A percentile compares a stretch with the other conserved stretches of the same genome.
Evolutionary conservation across 2,797 vertebrate species (phyloP).

Genomic region (Clarias pachynema): DNA sequence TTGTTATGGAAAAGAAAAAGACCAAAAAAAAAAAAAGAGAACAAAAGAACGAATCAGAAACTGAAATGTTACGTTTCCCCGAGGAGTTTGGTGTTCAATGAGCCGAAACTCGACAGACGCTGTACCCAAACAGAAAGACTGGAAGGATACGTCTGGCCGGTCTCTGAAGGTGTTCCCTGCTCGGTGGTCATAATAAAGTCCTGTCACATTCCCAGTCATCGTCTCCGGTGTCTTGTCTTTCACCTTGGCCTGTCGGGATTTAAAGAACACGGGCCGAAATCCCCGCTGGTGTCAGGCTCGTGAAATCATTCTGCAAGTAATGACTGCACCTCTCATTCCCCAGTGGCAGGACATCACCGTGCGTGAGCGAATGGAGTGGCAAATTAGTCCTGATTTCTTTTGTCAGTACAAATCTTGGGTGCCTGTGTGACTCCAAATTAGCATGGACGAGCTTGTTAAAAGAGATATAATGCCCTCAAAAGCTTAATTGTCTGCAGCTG

Average conservation of each 20-base stretch:
- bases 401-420: slow-evolving; percentile 43
- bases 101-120: slow-evolving; percentile 35
- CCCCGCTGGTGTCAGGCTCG: slow-evolving; percentile 46
- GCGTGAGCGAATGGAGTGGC: slow-evolving; percentile 39
- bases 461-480: slow-evolving; percentile 44
- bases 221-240: slow-evolving; percentile 44
- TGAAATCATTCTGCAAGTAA: slow-evolving; percentile 53
- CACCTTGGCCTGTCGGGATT: slow-evolving; percentile 48
- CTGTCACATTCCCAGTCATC: slow-evolving; percentile 52
- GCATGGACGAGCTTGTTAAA: slow-evolving; percentile 42
- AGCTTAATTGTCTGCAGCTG: slow-evolving; percentile 34
- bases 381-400: slow-evolving; percentile 50
- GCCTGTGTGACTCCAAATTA: slow-evolving; percentile 30
- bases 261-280: slow-evolving; percentile 37
- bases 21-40: not conserved
- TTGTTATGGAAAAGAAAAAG: not conserved
- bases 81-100: slow-evolving; percentile 16
- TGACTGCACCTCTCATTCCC: slow-evolving; percentile 49
- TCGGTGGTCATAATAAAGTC: slow-evolving; percentile 44
- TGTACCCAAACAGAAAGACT: slow-evolving; percentile 30
- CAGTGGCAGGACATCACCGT: slow-evolving; percentile 40
- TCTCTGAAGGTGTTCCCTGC: slow-evolving; percentile 49
- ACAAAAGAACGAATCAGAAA: not conserved
- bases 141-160: slow-evolving; percentile 27
- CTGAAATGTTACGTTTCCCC: not conserved